These are phyloP conservation scores for Aspidiotus destructor DNA, from an alignment of 2,888 invertebrate species.

Conservation along the genomic window DNA sequence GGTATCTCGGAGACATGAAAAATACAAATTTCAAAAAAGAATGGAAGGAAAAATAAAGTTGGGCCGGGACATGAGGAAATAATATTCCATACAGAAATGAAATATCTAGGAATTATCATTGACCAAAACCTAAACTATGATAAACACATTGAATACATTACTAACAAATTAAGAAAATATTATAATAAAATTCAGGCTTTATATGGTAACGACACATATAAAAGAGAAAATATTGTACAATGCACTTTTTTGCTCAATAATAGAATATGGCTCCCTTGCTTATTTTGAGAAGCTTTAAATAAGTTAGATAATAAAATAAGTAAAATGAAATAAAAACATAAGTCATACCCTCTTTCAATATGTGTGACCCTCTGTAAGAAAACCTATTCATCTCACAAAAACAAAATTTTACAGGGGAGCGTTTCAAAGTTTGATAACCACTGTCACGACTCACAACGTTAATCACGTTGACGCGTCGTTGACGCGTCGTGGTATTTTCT, in stretches of 20 bases:
- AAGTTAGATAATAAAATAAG: no score
- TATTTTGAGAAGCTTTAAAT: neutral
- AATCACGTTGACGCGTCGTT: no score
- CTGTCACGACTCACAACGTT: no score
- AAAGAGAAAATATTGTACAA: neutral
- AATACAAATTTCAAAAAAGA: neutral
- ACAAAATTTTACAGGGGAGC: no score
- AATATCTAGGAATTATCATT: neutral
- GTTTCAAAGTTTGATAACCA: no score
- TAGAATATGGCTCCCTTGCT: neutral
- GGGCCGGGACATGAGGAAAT: no score
- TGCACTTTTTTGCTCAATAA: neutral
- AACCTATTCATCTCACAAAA: no score
- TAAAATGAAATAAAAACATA: no score
- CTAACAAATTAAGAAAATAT: neutral
- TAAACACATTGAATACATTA: neutral
- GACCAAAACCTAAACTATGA: neutral
- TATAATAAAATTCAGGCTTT: neutral
- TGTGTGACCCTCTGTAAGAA: no score
- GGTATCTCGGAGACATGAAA: neutral
- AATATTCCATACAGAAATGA: neutral
- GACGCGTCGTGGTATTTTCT: no score
- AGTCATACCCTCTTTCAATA: no score
- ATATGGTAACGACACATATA: neutral
- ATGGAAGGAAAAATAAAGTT: neutral